phyloP scores from a whole-genome alignment of 2,113 vertebrate genomes.

The Nesoenas mayeri region DNA sequence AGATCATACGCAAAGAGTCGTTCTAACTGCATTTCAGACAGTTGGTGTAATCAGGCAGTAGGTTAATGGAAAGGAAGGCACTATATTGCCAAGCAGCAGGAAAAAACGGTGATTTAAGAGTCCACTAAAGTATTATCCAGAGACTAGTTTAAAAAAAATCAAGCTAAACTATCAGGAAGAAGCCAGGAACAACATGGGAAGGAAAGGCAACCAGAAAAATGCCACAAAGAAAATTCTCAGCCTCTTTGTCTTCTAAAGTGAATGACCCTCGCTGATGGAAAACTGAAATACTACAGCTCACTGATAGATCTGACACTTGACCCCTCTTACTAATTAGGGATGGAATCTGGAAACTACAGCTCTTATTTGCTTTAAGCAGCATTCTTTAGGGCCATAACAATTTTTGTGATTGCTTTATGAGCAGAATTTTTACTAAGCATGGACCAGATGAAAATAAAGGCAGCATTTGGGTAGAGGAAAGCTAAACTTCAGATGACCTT shows the following conservation, averaged over 20 bases:
- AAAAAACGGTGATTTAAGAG: conserved; percentile 29
- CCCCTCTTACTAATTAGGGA: conserved; percentile 53
- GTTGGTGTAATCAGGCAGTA: conserved; percentile 42
- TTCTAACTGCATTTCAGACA: conserved; percentile 12
- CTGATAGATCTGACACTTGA: conserved; percentile 55
- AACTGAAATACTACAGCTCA: conserved; percentile 48
- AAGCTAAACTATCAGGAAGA: not conserved
- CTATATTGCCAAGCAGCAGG: conserved; percentile 32
- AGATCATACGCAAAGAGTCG: conserved; percentile 4
- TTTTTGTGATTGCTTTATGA: conserved; percentile 44
- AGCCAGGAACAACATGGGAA: not conserved
- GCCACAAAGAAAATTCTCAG: conserved; percentile 13
- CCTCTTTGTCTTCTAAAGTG: conserved; percentile 34
- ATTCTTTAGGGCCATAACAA: conserved; percentile 43
- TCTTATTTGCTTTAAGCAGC: conserved; percentile 54
- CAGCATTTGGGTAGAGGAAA: conserved; percentile 9
- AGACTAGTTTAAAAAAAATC: not conserved
- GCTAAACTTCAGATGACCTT: conserved; percentile 58
- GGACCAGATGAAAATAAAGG: conserved; percentile 38
- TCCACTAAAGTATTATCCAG: conserved; percentile 11
- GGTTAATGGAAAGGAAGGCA: conserved; percentile 48
- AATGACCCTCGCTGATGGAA: conserved; percentile 27
- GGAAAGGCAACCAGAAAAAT: conserved; percentile 4
- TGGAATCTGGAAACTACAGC: conserved; percentile 44
- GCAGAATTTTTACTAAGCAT: conserved; percentile 20